phyloP scores from a whole-genome alignment of 1,140 invertebrate genomes.

The Microvelia longipes region DNA sequence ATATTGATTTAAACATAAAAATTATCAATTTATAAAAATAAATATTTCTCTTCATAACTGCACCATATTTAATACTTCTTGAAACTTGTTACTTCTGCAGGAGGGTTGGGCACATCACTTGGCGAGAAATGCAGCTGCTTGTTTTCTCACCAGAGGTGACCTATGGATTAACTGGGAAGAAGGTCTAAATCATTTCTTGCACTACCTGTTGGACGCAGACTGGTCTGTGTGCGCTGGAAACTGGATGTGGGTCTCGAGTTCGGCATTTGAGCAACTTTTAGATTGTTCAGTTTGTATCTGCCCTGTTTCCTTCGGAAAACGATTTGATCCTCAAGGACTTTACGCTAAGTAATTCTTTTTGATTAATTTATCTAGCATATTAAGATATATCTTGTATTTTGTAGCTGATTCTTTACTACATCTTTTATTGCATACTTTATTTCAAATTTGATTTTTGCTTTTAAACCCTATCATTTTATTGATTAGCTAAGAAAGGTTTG shows the following conservation, averaged over 20 bases:
- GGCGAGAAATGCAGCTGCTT: constrained; percentile 50
- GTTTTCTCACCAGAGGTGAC: constrained; percentile 54
- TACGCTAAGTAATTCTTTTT: constrained; percentile 47
- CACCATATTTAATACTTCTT: too few species aligned
- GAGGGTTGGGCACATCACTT: constrained; percentile 60
- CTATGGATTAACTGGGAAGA: constrained; percentile 58
- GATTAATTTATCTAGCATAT: constrained; percentile 16
- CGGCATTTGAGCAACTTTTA: constrained; percentile 48
- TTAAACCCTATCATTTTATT: neutral
- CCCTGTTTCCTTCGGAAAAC: constrained; percentile 47
- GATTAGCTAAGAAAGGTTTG: neutral
- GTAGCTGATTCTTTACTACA: neutral
- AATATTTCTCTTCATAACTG: too few species aligned
- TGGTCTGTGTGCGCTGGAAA: constrained; percentile 61
- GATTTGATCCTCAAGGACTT: constrained; percentile 50
- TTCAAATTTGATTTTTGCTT: neutral
- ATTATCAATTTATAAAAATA: too few species aligned
- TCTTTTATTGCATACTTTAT: neutral
- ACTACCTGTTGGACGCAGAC: constrained; percentile 53
- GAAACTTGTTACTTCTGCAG: constrained; percentile 15
- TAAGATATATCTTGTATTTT: neutral
- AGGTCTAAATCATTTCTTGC: constrained; percentile 44
- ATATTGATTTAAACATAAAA: too few species aligned
- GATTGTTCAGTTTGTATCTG: constrained; percentile 47
- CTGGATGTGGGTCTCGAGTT: constrained; percentile 67